Base-by-base conservation (phyloP, 2,888 invertebrate genomes). In the Chaitophorus viminalis region DNA sequence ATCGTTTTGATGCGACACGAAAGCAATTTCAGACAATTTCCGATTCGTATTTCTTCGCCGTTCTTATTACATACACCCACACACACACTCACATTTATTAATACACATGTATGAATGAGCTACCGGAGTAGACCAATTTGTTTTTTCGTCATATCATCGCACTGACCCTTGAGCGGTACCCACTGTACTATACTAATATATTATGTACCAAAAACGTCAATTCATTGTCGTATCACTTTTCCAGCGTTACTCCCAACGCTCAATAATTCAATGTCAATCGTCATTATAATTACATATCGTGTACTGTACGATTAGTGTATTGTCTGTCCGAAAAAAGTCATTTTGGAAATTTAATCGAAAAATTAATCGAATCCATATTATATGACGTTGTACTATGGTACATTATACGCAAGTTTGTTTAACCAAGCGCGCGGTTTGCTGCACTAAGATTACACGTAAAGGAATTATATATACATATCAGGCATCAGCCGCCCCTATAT, bases 1-100 rank as follows among this genome's bases (percentile, higher is more conserved):
- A 77, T 77, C 52, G 77, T 31, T 77, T 54, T 31, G 77, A 77
- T 54, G 77, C 31, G 77, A 54, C 77, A 77, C 54, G 77, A 77
- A 77, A 77, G 77, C 77, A 54, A 77, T 77, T 77, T 31, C 31
- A 31, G 29, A 54, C 33, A 54, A 54, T 77, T 77, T 77, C 54
- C 54, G 31, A 54, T 54, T 77, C 54, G 39, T 39, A 46, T 75
- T 39, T 29, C 29, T 70, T 70, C 29, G 29, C 70, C 29, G 17
- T 11, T 9, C 29, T 17, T 29, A 31, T 14, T n/a, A 65, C 65
- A 65, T n/a, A 65, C 65, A 65, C 65, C 25, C 65, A 65, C 70
- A 29, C 70, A 70, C 70, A 70, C 14, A 31, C 11, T 4, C 70
- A 70, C 29, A 68, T 5, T 1, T 9, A 60, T 25, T 25, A 2